Evolutionary conservation across 2,888 invertebrate species (phyloP), one percentile per base, ranked within the genome.

Genomic region (Ennomos fuscantarius): DNA sequence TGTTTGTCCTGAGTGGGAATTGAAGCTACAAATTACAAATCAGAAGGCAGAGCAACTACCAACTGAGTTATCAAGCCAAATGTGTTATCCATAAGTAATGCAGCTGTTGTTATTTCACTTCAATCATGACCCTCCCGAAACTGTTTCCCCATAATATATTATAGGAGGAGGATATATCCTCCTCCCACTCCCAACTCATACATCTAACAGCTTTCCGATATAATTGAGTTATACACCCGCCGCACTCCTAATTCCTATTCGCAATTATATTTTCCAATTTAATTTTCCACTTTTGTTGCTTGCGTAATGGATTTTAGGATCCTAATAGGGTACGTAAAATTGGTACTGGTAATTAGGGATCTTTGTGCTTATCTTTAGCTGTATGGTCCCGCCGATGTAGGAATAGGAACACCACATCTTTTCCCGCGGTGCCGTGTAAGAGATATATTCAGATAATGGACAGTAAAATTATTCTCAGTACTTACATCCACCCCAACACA

Each of bases 201-300:
- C 57, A 59, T 60, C 60, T 62, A 64, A 64, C 62, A 69, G 65
- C 72, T 73, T 63, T 54, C 54, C 57, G 67, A 70, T 68, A 69
- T 80, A 82, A 83, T 79, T 74, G 77, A 75, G 78, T 84, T 82
- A 81, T 69, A 63, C 59, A 56, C 60, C 62, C 65, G 59, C 65
- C 60, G 65, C 67, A 65, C 69, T 69, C 70, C 77, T 80, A 82
- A 82, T 78, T 81, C 79, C 76, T 66, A 64, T 72, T 71, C 52
- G 73, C 80, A 83, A 84, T 84, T 82, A 84, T 81, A 77, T 81
- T 82, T 81, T 76, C 77, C 76, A 82, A 83, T 82, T 84, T 77
- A 75, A 83, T 82, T 84, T 84, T 82, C 83, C 83, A 82, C 71
- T 79, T 80, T 78, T 76, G 78, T 82, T 81, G 71, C 70, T 70